Percentiles rank a stretch among this genome's conserved stretches.
phyloP scores from a whole-genome alignment of 2,888 invertebrate species.

The Synergus gifuensis region DNA sequence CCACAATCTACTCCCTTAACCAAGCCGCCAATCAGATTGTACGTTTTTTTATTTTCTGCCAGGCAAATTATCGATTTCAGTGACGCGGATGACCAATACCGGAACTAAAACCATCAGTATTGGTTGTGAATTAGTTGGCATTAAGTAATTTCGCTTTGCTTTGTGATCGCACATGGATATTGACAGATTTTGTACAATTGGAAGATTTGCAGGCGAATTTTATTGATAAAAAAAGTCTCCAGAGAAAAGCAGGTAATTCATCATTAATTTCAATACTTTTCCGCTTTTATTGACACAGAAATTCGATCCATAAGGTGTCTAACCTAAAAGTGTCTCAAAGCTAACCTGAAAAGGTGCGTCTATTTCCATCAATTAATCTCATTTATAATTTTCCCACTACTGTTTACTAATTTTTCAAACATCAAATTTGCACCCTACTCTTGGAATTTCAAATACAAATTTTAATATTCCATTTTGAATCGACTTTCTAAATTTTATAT shows the following conservation, averaged over 20 bases:
- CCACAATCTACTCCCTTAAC: no score
- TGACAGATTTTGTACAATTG: conserved; percentile 8
- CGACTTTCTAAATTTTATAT: background rate
- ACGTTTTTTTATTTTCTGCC: no score
- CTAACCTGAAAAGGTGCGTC: background rate
- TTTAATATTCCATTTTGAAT: background rate
- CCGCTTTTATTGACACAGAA: background rate
- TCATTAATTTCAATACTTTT: background rate
- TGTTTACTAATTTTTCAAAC: background rate
- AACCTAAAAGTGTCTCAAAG: conserved; percentile 10
- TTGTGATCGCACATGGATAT: conserved; percentile 17
- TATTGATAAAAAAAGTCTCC: background rate
- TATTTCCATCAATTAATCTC: background rate
- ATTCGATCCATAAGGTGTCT: background rate
- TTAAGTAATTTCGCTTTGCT: background rate
- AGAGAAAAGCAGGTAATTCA: background rate
- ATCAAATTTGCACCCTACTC: background rate
- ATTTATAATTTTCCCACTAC: background rate
- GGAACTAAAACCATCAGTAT: background rate
- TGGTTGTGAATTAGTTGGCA: background rate
- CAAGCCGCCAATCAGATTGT: no score
- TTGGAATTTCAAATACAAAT: background rate
- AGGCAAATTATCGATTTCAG: background rate
- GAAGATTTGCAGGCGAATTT: background rate
- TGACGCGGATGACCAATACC: background rate